phyloP scores from a whole-genome alignment of 2,113 vertebrate genomes.

The Chelonoidis abingdonii region DNA sequence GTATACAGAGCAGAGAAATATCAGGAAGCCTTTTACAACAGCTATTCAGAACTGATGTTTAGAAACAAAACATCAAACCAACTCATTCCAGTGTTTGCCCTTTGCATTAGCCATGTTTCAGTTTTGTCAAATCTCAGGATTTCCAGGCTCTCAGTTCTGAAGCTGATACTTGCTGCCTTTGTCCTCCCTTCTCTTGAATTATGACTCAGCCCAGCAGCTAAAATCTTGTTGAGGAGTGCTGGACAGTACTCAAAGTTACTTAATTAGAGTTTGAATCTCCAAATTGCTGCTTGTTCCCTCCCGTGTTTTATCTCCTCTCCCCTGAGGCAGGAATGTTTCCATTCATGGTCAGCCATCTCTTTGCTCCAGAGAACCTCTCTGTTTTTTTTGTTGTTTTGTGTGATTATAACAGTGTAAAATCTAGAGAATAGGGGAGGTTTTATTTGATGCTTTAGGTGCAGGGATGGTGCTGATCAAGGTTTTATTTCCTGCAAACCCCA shows the following conservation, averaged over 20 bases:
- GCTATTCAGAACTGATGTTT: constrained; percentile 8
- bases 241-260: background rate
- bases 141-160: background rate
- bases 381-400: background rate
- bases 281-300: background rate
- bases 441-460: background rate
- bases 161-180: background rate
- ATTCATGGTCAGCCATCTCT: accelerated
- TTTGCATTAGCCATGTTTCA: background rate
- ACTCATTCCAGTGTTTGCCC: background rate
- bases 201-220: background rate
- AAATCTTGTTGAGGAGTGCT: accelerated
- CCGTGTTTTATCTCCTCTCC: background rate
- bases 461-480: background rate
- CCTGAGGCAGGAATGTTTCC: background rate
- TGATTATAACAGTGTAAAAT: background rate
- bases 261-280: background rate
- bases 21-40: background rate
- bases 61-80: constrained; percentile 18
- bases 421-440: background rate
- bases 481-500: background rate
- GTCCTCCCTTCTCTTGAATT: background rate
- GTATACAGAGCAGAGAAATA: constrained; percentile 42
- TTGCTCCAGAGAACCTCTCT: background rate
- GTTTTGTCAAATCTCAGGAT: background rate